Conservation (phyloP, 2,113 vertebrate genomes). For the Alethe diademata region DNA sequence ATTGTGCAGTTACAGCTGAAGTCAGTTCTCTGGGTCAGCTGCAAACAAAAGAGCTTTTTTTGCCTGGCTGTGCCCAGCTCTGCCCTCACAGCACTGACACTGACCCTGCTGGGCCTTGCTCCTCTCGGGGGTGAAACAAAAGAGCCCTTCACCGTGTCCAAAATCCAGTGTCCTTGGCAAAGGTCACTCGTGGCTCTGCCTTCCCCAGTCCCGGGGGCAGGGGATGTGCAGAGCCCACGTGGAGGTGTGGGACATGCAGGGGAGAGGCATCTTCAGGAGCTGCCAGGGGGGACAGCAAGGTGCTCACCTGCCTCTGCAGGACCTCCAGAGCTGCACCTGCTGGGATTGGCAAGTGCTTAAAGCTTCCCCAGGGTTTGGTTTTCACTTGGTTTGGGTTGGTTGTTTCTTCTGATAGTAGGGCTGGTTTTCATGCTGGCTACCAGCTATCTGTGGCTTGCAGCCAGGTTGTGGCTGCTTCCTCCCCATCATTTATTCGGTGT, state of each 20-base stretch:
- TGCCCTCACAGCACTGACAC: neutral
- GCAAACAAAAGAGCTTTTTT: neutral
- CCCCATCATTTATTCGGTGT: neutral
- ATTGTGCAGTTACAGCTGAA: neutral
- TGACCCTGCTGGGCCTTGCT: neutral
- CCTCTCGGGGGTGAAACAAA: neutral
- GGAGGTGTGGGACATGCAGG: neutral
- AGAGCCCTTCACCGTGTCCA: neutral
- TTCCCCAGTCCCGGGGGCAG: neutral
- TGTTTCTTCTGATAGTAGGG: neutral
- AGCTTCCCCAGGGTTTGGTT: neutral
- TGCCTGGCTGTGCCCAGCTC: accelerated
- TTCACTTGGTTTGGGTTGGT: neutral
- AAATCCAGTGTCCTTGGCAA: neutral
- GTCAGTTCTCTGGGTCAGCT: neutral
- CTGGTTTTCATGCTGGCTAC: neutral
- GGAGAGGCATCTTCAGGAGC: neutral
- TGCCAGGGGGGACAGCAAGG: neutral
- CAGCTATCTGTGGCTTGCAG: neutral
- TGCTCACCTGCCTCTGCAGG: neutral
- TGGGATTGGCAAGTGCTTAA: neutral
- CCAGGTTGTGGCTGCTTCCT: neutral
- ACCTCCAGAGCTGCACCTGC: neutral
- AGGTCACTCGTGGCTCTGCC: neutral
- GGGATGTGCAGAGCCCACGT: neutral